Conservation (phyloP, 2,888 invertebrate species). For the Eretmocerus hayati region DNA sequence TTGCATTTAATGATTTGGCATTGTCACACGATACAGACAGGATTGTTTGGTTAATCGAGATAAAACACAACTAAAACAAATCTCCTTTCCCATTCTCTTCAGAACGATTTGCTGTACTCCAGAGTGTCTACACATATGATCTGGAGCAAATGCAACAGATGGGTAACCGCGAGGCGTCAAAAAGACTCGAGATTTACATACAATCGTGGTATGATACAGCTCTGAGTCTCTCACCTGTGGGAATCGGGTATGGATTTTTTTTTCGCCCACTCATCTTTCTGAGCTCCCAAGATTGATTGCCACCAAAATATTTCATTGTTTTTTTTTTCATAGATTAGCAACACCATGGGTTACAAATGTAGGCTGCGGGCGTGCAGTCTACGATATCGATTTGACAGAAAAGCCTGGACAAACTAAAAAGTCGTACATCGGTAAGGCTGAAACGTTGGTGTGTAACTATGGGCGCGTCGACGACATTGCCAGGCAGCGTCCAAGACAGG, state of each 20-base stretch:
- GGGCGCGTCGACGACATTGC: neutral
- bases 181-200: neutral
- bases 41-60: no score
- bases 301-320: no score
- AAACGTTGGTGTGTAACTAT: neutral
- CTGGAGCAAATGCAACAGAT: neutral
- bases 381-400: neutral
- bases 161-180: neutral
- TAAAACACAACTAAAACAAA: no score
- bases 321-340: neutral
- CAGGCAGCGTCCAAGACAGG: neutral
- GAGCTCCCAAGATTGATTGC: no score
- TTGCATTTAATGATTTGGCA: no score
- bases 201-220: neutral
- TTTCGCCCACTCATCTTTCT: no score
- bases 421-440: neutral
- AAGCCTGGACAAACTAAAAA: neutral
- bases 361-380: neutral
- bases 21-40: no score
- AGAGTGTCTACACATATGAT: neutral
- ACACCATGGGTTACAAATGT: neutral
- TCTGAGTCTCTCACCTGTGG: neutral
- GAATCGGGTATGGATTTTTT: neutral
- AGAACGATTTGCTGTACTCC: neutral
- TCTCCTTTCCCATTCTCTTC: no score